Evolutionary conservation across 2,888 invertebrate genomes (phyloP), one percentile per base, ranked within the genome.

Genomic region (Catocala nupta): DNA sequence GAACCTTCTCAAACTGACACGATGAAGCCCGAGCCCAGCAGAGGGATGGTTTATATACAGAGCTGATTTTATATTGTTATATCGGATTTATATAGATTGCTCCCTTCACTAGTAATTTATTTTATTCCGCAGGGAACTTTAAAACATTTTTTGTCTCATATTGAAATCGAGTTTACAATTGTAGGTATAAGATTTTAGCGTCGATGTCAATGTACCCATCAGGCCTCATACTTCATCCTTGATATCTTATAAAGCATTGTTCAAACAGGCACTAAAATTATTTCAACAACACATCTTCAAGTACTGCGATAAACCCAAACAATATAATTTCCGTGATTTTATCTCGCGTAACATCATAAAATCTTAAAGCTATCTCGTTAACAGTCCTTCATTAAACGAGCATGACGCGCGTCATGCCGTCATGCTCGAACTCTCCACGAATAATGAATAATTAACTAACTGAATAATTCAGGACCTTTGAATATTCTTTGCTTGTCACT

Each of bases 381-480:
- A 66, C 63, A 68, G 59, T 71, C 58, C 43, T 71, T 77, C 69
- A 75, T 75, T 64, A 71, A 75, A 64, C 77, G 51, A 58, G 59
- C 36, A 47, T 67, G 75, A 71, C 63, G 65, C 52, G 4, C 7
- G 11, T 10, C 39, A 33, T 34, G 47, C 42, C 55, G 11, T 55
- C 55, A 63, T 55, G 55, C 36, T 53, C 13, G 12, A 62, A 65
- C 62, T 63, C 71, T 63, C 55, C 36, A n/a, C 45, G 59, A 62
- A 68, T 69, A 76, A 25, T 76, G 77, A 76, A 76, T 76, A 75
- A 72, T 70, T 68, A 70, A 76, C 72, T 51, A 55, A n/a, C 67
- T 75, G 77, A 75, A 76, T 76, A 66, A 76, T 76, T 76, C 75
- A 74, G 60, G 52, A 62, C 64, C 57, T 61, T 70, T 75, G 70